These are phyloP conservation scores for Amphipoea oculea DNA, from an alignment of 2,888 invertebrate genomes.

Conservation along the genomic window DNA sequence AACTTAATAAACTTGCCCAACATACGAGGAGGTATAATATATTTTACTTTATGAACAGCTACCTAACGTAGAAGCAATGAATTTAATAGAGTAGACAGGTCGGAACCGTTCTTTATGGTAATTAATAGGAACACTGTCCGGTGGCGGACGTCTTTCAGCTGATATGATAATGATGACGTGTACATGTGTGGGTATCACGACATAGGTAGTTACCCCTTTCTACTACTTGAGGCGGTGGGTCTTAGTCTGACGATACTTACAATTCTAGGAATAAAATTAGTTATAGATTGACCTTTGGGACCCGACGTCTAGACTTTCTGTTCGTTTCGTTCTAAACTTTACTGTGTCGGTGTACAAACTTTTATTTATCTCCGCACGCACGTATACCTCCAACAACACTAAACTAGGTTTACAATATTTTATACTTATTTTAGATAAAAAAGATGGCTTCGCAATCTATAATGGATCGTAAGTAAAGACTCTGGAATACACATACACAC, in stretches of 20 bases:
- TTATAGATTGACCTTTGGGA: neutral
- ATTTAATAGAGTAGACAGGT: slow-evolving; percentile 34
- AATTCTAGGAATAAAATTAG: slow-evolving; percentile 7
- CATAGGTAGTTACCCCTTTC: neutral
- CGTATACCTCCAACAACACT: neutral
- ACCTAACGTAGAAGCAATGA: slow-evolving; percentile 16
- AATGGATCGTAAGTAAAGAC: neutral
- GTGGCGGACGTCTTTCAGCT: slow-evolving; percentile 26
- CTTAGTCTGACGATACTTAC: neutral
- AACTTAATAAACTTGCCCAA: neutral
- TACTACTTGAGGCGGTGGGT: neutral
- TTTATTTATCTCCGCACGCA: no score
- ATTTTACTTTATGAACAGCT: slow-evolving; percentile 4
- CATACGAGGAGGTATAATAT: neutral
- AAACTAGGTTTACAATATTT: neutral
- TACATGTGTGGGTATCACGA: slow-evolving; percentile 22
- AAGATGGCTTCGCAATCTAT: neutral
- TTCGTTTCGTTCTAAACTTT: no score
- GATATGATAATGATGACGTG: slow-evolving; percentile 53
- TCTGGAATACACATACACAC: neutral
- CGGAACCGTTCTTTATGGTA: slow-evolving; percentile 50
- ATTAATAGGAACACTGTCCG: slow-evolving; percentile 51
- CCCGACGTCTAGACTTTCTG: neutral
- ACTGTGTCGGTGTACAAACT: no score
- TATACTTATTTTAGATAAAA: neutral